Base-by-base conservation (phyloP, 2,888 invertebrate genomes). In the Agrilus biguttatus region DNA sequence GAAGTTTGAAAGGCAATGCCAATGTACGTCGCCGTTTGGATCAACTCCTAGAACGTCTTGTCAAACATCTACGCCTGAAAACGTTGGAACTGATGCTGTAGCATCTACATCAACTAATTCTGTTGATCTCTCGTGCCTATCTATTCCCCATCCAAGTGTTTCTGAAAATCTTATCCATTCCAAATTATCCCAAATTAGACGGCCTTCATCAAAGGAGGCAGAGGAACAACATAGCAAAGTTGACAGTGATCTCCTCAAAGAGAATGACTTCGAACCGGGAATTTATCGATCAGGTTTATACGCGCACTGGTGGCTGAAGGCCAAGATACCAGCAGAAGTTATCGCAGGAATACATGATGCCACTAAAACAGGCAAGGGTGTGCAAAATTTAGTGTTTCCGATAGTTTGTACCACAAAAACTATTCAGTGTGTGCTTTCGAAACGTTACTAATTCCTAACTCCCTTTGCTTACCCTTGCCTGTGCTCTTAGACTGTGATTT, bases 251-350 rank as follows among this genome's bases (percentile, higher is more conserved):
- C 3, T 28, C 10, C 10, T 28, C 28, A 10, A 8, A 28, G 28
- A 28, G 28, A 28, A 28, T 28, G 28, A 2, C 8, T 28, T 28
- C 8, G 28, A 66, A 51, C 70, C 69, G 53, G 65, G 74, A 65
- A 71, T 81, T 59, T 89, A 81, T 67, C 82, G 81, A 46, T 86
- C 87, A 39, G 87, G 86, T 58, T 72, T 89, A 66, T 89, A 89
- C 66, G 88, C 87, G 49, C 89, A 89, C 70, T 89, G 89, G 89
- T 89, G 88, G 87, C 80, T 88, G 71, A 89, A 89, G 74, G 85
- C 84, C 61, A 81, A 82, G 60, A 73, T 86, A 61, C 84, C 84
- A 50, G 74, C 72, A 53, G 72, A 70, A 56, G 74, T 77, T 66
- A 69, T 67, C 48, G 59, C 55, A 46, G 66, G 64, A 39, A 67